Evolutionary conservation across 2,113 vertebrate species (phyloP).

Genomic region (Trematomus loennbergii): DNA sequence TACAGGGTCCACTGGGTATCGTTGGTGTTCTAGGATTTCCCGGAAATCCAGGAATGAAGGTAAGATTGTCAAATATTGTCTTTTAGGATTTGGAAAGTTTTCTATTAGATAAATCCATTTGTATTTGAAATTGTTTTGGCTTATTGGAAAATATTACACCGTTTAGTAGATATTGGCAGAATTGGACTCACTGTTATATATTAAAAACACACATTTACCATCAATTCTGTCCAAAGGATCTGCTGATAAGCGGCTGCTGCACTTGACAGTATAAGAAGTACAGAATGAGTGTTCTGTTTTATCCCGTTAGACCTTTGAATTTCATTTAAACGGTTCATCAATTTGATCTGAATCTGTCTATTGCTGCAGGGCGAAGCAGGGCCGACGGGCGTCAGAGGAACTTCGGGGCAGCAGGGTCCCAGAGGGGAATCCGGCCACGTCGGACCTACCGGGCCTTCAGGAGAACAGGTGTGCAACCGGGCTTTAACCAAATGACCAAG

Average conservation of each 20-base stretch:
- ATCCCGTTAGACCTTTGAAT: no score
- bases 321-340: no score
- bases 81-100: not conserved
- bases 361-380: constrained; percentile 91
- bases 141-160: not conserved
- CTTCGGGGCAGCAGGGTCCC: constrained; percentile 91
- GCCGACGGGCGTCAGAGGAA: constrained; percentile 92
- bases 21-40: constrained; percentile 92
- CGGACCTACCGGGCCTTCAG: constrained; percentile 86
- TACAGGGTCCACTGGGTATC: constrained; percentile 93
- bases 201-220: not conserved
- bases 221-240: not conserved
- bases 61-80: constrained; percentile 61
- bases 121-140: not conserved
- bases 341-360: not conserved
- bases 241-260: not conserved
- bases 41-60: constrained; percentile 93
- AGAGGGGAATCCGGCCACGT: constrained; percentile 90
- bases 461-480: constrained; percentile 83
- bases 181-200: not conserved
- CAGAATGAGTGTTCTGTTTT: no score
- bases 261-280: no score
- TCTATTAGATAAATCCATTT: not conserved
- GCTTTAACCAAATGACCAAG: no score
- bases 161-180: not conserved